Evolutionary conservation across 2,888 invertebrate species (phyloP), one percentile per base, ranked within the genome.

Genomic region (Gerris lacustris): DNA sequence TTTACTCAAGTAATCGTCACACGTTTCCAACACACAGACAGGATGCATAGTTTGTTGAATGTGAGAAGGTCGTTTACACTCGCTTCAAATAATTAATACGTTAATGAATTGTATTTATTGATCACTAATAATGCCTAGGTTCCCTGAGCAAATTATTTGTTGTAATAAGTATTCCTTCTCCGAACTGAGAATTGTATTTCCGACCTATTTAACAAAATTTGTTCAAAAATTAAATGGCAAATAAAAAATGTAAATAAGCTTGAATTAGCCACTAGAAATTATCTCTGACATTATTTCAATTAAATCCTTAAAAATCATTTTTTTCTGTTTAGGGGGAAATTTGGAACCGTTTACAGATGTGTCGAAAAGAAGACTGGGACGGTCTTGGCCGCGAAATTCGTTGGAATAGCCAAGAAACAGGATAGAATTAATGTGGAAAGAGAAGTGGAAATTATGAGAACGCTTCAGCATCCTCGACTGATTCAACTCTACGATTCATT

Each of bases 401-500:
- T 98, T 75, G 88, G 88, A 66, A 90, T 92, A 68, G 87, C 87
- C 72, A 87, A 92, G 76, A 87, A 92, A 73, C 93, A 95, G 78
- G 96, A 96, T 81, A 84, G 92, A 73, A 85, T 92, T 74, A 93
- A 95, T 78, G 96, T 96, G 74, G 93, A 95, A 80, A 85, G 96
- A 70, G 98, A 98, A 81, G 92, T 99, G 73, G 96, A 96, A 77
- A 94, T 99, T 77, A 98, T 99, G 97, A 86, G 93, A 79, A 84
- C 88, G 75, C 86, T 99, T 71, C 91, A 96, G 78, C 98, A 99
- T 83, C 96, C 96, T 45, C 83, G 96, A 74, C 88, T 99, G 68
- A 93, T 98, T 77, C 98, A 98, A 81, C 86, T 99, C 66, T 99
- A 96, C 81, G 99, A 98, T 79, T 96, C 97, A 11, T 97, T 94